Base-by-base conservation (phyloP, 2,797 vertebrate genomes). In the Phoebastria nigripes region DNA sequence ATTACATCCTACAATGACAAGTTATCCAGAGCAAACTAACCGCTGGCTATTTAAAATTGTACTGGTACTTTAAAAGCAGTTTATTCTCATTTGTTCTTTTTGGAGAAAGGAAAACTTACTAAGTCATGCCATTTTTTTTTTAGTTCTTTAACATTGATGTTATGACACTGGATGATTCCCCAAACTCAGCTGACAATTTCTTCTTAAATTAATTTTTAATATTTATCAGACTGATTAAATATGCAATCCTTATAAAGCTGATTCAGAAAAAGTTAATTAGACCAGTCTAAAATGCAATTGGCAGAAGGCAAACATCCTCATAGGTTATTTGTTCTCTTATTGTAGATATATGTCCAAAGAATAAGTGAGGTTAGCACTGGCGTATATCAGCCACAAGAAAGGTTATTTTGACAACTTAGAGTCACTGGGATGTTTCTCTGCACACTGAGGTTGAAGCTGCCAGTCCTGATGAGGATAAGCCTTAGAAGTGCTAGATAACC, bases 391-490 rank as follows among this genome's bases (percentile, higher is more conserved):
- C n/a, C 56, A 91, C 47, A 76, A 79, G 35, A 65, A 77, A 89
- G 54, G 94, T 97, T 94, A 94, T 97, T 97, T 97, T 97, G 96
- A 96, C 91, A 95, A 70, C 63, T 72, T 74, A 89, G 81, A 65
- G 44, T 87, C n/a, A 58, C 31, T 31, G 25, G 13, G 51, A 74
- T 86, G 52, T 73, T 81, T 70, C 82, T 72, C 54, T 67, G 31
- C 37, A 88, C 46, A 89, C 91, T 95, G 97, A 98, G 97, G 49
- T 96, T 97, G 97, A 98, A 97, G 93, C 97, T 97, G 96, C 91
- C 98, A 97, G 96, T 92, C 96, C 95, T 94, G 96, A 95, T 98
- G 97, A 98, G 82, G 72, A 95, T 98, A 98, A 98, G 97, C 97
- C 97, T 95, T 88, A 65, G 95, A 97, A 98, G 74, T 89, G 95